Evolutionary conservation across 37 sponge, comb jelly and placozoan species (phyloP), one percentile per base, ranked within the genome.

Genomic region (Agelas oroides): DNA sequence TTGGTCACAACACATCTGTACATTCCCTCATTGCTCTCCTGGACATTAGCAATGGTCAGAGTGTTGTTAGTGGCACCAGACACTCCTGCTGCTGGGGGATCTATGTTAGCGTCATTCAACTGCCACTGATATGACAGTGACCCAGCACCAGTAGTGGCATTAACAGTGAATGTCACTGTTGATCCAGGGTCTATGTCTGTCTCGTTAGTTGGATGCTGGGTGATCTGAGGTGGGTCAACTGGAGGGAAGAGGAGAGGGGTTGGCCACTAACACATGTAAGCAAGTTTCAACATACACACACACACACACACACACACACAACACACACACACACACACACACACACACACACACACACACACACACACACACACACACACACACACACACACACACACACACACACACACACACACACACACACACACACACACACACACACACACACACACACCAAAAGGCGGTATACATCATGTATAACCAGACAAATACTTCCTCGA

Each of bases 71-170:
- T 40, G 30, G 53, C 31, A 28, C 77, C 75, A 38, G 33, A 33
- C 14, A 65, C 14, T 0, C 65, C 21, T 0, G 58, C 68, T 6
- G 55, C 38, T 39, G 24, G 8, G 58, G 67, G 57, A 17, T 34
- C 28, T 6, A 76, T 35, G 31, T 39, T 0, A 16, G n/a, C 58
- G 0, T 69, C 77, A 55, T 68, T 41, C n/a, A 18, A 16, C 12
- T 16, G 13, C 85, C 83, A 83, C 64, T 83, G 83, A 53, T 83
- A 83, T 25, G 52, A 35, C 37, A 78, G 65, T 46, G 46, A 12
- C 8, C 46, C 46, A 28, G 34, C 30, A 24, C 5, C 15, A 18
- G 53, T 65, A 65, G 25, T 37, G 0, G 79, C 65, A 0, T 12
- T n/a, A 23, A 78, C 53, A 2, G 2, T 25, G 53, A 78, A 78